Evolutionary conservation across 2,888 invertebrate genomes (phyloP), one percentile per base, ranked within the genome.

Genomic region (Cetonia aurata): DNA sequence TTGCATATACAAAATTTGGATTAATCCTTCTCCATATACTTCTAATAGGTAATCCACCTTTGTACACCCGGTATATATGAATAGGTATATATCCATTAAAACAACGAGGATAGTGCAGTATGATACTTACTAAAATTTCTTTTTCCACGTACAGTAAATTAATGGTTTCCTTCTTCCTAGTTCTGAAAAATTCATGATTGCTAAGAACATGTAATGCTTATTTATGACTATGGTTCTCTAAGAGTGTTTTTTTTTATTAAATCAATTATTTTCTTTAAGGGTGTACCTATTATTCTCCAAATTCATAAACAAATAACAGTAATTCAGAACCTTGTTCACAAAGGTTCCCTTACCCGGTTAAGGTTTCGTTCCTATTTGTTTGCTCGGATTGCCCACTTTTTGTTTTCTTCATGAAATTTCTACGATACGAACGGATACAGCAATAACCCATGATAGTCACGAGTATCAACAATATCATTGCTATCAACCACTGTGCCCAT

Each of bases 121-220:
- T 25, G 42, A 31, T 65, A 72, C 70, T 52, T 72, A 74, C 75
- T 46, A 71, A 13, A 59, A 74, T 75, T 69, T 75, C 74, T 44
- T 72, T 67, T 46, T 72, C 74, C 3, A 74, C 46, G 41, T 75
- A 74, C 6, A 75, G 46, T 12, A 67, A 50, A 44, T 72, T 75
- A 25, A 53, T 15, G 17, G 44, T 62, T 52, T 75, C 70, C 44
- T 53, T 66, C 41, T 56, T 59, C 71, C 57, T 69, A 0, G 53
- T 17, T 33, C 71, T 74, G 48, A 6, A 72, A 71, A 42, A 31
- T 42, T 56, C 2, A 57, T 6, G 19, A 6, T 37, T 37, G 1
- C 12, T n/a, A 3, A 17, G 19, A 52, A 13, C 6, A 50, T 50
- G 1, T 50, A 19, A n/a, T n/a, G n/a, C n/a, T n/a, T 50, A 15